Base-by-base conservation (phyloP, 2,888 invertebrate genomes). In the Phalangium opilio region DNA sequence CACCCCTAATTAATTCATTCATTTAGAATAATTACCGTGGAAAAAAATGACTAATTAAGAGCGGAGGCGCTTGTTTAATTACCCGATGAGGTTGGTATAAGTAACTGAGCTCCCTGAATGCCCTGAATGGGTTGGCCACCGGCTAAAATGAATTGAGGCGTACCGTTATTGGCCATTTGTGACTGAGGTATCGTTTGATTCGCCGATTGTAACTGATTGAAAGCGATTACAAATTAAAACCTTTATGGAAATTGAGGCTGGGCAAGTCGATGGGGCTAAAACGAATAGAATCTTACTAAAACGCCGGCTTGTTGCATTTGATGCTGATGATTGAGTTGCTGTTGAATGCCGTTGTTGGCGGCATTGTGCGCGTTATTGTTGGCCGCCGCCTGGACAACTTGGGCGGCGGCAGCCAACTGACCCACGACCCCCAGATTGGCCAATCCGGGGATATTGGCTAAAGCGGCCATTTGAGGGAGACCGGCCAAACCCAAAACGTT, bases 41-140 rank as follows among this genome's bases (percentile, higher is more conserved):
- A n/a, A n/a, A n/a, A n/a, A n/a, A n/a, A n/a, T n/a, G n/a, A n/a
- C n/a, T n/a, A 27, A 27, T 27, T 27, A 27, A 7, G 27, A 27
- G n/a, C n/a, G n/a, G n/a, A n/a, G n/a, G n/a, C n/a, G n/a, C n/a
- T n/a, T n/a, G n/a, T n/a, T n/a, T 27, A 27, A 27, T 64, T 70
- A 86, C 89, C 89, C 77, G 89, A 87, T 53, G 90, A 86, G 47
- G 91, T 91, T 44, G 91, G 91, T 70, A 93, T 91, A 60, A 91
- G 78, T 49, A 93, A 75, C 65, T 91, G 91, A 41, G 89, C 87
- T 12, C 87, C 87, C 69, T 89, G 89, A 59, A 89, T 86, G 57
- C 87, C 87, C 67, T 87, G 87, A 50, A 86, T 82, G 63, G 89
- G 76, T 69, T 89, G 87, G 46, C 89, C 87, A 50, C 86, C 86